phyloP scores from a whole-genome alignment of 2,888 invertebrate genomes.

The Perdita meconis region DNA sequence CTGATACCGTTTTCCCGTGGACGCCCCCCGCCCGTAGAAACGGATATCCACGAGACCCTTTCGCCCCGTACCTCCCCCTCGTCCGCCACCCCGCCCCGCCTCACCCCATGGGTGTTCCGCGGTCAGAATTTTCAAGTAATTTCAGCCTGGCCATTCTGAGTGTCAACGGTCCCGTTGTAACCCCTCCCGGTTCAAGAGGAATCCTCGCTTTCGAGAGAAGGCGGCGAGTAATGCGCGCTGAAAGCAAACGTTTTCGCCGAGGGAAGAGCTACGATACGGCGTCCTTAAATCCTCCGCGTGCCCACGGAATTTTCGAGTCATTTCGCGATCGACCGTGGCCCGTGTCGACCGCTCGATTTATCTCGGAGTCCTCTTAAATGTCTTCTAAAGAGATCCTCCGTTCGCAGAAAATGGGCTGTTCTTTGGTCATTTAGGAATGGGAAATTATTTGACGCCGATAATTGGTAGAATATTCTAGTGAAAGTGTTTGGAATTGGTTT shows the following conservation, averaged over 20 bases:
- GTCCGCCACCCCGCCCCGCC: not conserved
- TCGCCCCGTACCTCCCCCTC: not conserved
- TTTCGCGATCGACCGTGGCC: slow-evolving; percentile 32
- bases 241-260: slow-evolving; percentile 19
- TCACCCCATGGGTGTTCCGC: slow-evolving; percentile 28
- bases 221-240: slow-evolving; percentile 18
- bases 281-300: slow-evolving; percentile 41
- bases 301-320: slow-evolving; percentile 28
- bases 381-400: too few species aligned
- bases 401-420: too few species aligned
- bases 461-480: too few species aligned
- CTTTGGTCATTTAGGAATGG: too few species aligned
- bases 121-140: slow-evolving; percentile 67
- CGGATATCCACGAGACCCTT: slow-evolving; percentile 38
- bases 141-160: slow-evolving; percentile 45
- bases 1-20: slow-evolving; percentile 80
- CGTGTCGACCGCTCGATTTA: slow-evolving; percentile 32
- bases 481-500: too few species aligned
- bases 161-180: slow-evolving; percentile 45
- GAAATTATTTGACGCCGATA: too few species aligned
- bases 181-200: slow-evolving; percentile 26
- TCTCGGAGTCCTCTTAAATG: not conserved
- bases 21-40: slow-evolving; percentile 51
- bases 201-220: slow-evolving; percentile 23
- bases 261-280: slow-evolving; percentile 22